Evolutionary conservation across 1,140 invertebrate genomes (phyloP), one percentile per base, ranked within the genome.

Genomic region (Drosophila carrolli): DNA sequence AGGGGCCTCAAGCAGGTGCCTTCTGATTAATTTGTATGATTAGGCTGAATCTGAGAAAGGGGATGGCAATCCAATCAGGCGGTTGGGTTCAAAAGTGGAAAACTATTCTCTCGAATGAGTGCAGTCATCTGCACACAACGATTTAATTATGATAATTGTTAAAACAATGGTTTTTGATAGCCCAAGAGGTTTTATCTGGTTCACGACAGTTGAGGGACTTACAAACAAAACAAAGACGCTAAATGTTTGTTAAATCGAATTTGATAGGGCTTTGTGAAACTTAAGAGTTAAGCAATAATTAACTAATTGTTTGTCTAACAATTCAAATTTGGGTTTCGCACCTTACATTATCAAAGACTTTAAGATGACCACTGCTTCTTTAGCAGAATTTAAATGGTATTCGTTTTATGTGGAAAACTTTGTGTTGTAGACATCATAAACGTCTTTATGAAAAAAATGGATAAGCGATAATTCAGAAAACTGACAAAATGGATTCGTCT

Each of bases 101-200:
- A 50, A 60, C 55, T 58, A 53, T 29, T 48, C 48, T 13, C 41
- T 29, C 7, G 13, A 32, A 10, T 8, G 55, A 43, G 37, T 7
- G 35, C 58, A 73, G 55, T 62, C 76, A 84, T 68, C 55, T 67
- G 65, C 11, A 63, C 67, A 67, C 67, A 60, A 51, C 46, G 40
- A 78, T 75, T 86, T 75, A 50, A 78, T 47, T 56, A 53, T 48
- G 60, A 67, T 78, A 75, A 85, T 78, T 77, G 59, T 50, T 44
- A 16, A 29, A 38, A 46, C 57, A 75, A 81, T 73, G 84, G 73
- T 50, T 55, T 73, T 77, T 46, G 38, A 68, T 55, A 48, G 32
- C 8, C 62, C 48, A 32, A 46, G 9, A 10, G 47, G 29, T 19
- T 3, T 1, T 7, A 13, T 29, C 55, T 53, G 43, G 46, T 54